Percentiles rank a stretch among this genome's conserved stretches.
phyloP scores from a whole-genome alignment of 2,888 invertebrate genomes.

The Geotrupes spiniger region DNA sequence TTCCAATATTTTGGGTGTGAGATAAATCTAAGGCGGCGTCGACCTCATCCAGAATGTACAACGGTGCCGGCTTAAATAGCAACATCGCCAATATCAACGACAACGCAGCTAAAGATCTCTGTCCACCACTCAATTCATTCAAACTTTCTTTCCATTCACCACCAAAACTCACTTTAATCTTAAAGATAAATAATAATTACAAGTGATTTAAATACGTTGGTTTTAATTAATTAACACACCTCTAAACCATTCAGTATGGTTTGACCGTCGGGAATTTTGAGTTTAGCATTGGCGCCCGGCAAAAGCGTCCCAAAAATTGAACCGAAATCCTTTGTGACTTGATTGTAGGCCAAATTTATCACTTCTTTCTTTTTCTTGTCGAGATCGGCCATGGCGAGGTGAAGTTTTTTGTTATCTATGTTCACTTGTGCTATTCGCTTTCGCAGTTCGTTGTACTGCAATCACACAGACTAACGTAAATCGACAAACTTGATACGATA shows the following conservation, averaged over 20 bases:
- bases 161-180: slow-evolving; percentile 86
- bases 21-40: slow-evolving; percentile 97
- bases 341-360: slow-evolving; percentile 76
- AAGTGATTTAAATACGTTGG: slow-evolving; percentile 4
- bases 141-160: slow-evolving; percentile 94
- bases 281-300: slow-evolving; percentile 84
- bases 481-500: no score
- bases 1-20: slow-evolving; percentile 98
- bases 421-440: slow-evolving; percentile 67
- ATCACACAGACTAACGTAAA: neutral
- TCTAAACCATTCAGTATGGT: slow-evolving; percentile 84
- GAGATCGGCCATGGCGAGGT: slow-evolving; percentile 77
- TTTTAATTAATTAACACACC: slow-evolving; percentile 49
- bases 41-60: slow-evolving; percentile 98
- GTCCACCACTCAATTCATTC: slow-evolving; percentile 94
- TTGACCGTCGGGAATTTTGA: slow-evolving; percentile 73
- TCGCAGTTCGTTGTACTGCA: slow-evolving; percentile 60
- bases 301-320: slow-evolving; percentile 89
- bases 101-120: slow-evolving; percentile 92
- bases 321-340: slow-evolving; percentile 90
- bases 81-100: slow-evolving; percentile 95
- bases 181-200: slow-evolving; percentile 29
- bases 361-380: slow-evolving; percentile 89
- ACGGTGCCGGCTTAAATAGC: slow-evolving; percentile 94
- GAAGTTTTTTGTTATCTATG: slow-evolving; percentile 70